These are phyloP conservation scores for Garra rufa DNA, from an alignment of 2,113 vertebrate genomes.

Conservation along the genomic window DNA sequence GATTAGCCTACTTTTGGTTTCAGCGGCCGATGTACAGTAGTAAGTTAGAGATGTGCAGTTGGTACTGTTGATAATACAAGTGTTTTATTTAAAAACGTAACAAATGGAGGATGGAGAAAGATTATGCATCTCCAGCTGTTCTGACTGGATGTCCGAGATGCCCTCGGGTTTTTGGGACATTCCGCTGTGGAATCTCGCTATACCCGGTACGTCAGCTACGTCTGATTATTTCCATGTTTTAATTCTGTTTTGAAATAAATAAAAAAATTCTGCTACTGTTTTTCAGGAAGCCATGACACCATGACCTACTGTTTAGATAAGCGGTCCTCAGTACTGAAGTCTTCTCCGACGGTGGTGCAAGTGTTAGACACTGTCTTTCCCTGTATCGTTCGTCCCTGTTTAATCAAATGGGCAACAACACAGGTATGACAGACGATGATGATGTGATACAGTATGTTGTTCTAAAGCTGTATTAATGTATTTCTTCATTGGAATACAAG, in stretches of 20 bases:
- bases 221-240: background rate
- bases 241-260: too few relatives aligned
- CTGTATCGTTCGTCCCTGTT: slow-evolving; percentile 59
- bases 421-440: slow-evolving; percentile 51
- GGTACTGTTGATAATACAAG: background rate
- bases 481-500: background rate
- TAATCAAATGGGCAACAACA: slow-evolving; percentile 64
- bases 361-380: slow-evolving; percentile 53
- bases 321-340: slow-evolving; percentile 51
- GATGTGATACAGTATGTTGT: background rate
- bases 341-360: slow-evolving; percentile 51
- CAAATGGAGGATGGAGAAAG: slow-evolving; percentile 10
- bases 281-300: slow-evolving; percentile 64
- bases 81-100: background rate
- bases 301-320: slow-evolving; percentile 65
- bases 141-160: slow-evolving; percentile 65
- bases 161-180: slow-evolving; percentile 41
- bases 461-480: background rate
- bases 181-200: slow-evolving; percentile 59
- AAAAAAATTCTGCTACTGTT: background rate
- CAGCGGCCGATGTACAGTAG: background rate
- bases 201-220: slow-evolving; percentile 56
- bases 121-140: slow-evolving; percentile 3
- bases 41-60: too few relatives aligned
- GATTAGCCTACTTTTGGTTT: background rate